phyloP scores from a whole-genome alignment of 2,888 invertebrate species.

The Amblyjoppa proteus region DNA sequence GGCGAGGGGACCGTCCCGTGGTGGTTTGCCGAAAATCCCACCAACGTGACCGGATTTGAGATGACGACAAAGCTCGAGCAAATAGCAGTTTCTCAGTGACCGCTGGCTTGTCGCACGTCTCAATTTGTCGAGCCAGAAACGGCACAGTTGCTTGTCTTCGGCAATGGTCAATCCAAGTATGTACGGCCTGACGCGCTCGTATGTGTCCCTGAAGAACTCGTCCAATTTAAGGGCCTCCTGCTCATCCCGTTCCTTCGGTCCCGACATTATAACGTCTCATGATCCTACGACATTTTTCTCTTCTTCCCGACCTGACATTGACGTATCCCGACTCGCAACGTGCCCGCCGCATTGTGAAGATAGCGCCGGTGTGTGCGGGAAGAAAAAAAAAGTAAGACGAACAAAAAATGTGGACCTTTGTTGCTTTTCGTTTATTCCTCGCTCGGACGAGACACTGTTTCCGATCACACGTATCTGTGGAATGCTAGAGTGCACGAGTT shows the following conservation, averaged over 20 bases:
- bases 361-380: constrained; percentile 10
- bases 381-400: constrained; percentile 26
- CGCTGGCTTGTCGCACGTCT: constrained; percentile 74
- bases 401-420: background rate
- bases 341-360: constrained; percentile 38
- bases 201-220: constrained; percentile 76
- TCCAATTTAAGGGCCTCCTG: constrained; percentile 76
- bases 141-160: constrained; percentile 73
- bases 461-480: background rate
- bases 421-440: constrained; percentile 28
- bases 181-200: constrained; percentile 74
- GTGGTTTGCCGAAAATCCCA: constrained; percentile 76
- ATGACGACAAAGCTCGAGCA: constrained; percentile 78
- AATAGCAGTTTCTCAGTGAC: constrained; percentile 78
- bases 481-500: constrained; percentile 21
- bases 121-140: constrained; percentile 80
- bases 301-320: constrained; percentile 36
- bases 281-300: constrained; percentile 29
- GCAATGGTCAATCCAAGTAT: constrained; percentile 71
- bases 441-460: background rate
- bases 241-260: constrained; percentile 72
- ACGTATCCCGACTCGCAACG: constrained; percentile 13
- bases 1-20: constrained; percentile 74
- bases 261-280: constrained; percentile 71
- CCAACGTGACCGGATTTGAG: constrained; percentile 74